phyloP scores from a whole-genome alignment of 2,113 vertebrate genomes.

The Anoplopoma fimbria region DNA sequence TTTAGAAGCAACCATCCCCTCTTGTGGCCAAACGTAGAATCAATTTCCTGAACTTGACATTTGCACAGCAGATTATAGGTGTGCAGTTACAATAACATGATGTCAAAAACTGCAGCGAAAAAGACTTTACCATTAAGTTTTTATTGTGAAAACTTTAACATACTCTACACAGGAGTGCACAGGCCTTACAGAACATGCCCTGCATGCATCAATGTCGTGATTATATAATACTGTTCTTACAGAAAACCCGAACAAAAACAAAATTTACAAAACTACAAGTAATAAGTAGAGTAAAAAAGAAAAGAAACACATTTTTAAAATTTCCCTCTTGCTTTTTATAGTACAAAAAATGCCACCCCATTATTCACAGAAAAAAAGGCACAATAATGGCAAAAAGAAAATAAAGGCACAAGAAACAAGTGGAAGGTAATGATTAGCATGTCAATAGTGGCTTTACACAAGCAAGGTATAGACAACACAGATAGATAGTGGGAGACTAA shows the following conservation, averaged over 20 bases:
- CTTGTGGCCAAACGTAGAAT: constrained; percentile 59
- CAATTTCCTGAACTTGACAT: background rate
- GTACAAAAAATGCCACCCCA: constrained; percentile 1
- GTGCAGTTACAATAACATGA: background rate
- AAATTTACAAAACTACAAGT: constrained; percentile 69
- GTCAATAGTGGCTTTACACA: constrained; percentile 36
- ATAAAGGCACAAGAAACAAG: constrained; percentile 4
- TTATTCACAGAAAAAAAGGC: constrained; percentile 48
- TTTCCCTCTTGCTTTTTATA: constrained; percentile 42
- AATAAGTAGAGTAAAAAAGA: constrained; percentile 6
- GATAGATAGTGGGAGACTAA: background rate
- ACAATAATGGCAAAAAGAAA: constrained; percentile 9
- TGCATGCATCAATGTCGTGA: constrained; percentile 71
- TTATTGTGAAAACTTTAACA: constrained; percentile 71
- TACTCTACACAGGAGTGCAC: constrained; percentile 65
- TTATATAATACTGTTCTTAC: constrained; percentile 44
- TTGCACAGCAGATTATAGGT: background rate
- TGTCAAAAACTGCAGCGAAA: background rate
- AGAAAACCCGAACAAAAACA: constrained; percentile 42
- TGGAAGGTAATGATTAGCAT: constrained; percentile 9
- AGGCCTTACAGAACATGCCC: constrained; percentile 78
- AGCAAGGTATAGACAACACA: constrained; percentile 6
- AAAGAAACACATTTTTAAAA: constrained; percentile 22
- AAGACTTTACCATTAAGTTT: constrained; percentile 49
- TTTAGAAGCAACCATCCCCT: constrained; percentile 36